These are phyloP conservation scores for Neodontobutis hainanensis DNA, from an alignment of 2,113 vertebrate species.

Conservation along the genomic window DNA sequence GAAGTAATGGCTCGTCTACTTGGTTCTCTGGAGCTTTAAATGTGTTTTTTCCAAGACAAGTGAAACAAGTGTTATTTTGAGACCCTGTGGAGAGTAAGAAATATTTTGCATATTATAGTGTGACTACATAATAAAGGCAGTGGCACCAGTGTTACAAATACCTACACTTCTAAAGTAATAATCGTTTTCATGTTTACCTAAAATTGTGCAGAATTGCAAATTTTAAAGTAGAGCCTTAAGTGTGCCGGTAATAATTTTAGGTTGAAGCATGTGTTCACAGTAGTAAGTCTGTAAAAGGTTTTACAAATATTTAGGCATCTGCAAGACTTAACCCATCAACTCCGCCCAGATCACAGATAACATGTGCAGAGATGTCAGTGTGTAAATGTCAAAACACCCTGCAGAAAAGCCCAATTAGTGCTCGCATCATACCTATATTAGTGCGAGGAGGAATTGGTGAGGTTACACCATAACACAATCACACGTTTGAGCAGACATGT, in stretches of 20 bases:
- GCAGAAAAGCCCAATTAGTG: background rate
- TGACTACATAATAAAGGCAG: no score
- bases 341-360: background rate
- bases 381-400: slow-evolving; percentile 12
- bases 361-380: slow-evolving; percentile 9
- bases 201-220: no score
- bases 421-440: slow-evolving; percentile 26
- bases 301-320: slow-evolving; percentile 18
- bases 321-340: background rate
- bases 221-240: no score
- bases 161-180: no score
- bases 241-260: background rate
- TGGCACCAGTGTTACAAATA: no score
- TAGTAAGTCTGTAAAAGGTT: background rate
- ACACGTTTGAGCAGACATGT: slow-evolving; percentile 17
- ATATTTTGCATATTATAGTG: no score
- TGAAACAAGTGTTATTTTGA: no score
- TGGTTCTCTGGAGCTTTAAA: no score
- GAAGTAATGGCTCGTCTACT: no score
- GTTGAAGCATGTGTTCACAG: background rate
- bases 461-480: slow-evolving; percentile 39
- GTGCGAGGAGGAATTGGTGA: slow-evolving; percentile 31
- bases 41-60: no score
- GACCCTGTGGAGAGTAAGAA: no score
- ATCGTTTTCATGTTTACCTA: no score